Base-by-base conservation (phyloP, 2,888 invertebrate genomes). In the Tetranychus piercei region DNA sequence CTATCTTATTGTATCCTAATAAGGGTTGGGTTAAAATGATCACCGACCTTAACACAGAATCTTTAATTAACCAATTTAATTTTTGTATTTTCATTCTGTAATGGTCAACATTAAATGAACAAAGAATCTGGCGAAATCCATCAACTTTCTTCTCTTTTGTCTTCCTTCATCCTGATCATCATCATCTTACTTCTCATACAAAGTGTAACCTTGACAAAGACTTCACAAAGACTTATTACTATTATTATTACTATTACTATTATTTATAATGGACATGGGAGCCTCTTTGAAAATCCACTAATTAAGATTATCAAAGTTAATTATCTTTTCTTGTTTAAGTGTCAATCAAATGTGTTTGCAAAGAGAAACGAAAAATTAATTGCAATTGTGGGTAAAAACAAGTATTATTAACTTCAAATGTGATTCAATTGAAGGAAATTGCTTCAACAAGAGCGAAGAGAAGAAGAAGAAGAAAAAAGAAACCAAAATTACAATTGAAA, bases 301-400 rank as follows among this genome's bases (percentile, higher is more conserved):
- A 55, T 55, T 55, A 55, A 55, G 55, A 55, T 55, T 55, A 55
- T 55, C 55, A 55, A 55, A 55, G 55, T 55, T 55, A 55, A 55
- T 55, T 55, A 55, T 55, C 55, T 55, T 55, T 55, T 55, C 55
- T 55, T 55, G 55, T 55, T 55, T 55, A 15, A 55, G 55, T 55
- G 55, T 55, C 55, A 55, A 55, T 55, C 55, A 55, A 55, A 55
- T 5, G 55, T 15, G 55, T 15, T 15, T 9, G 15, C 9, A 15
- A 55, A 55, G 15, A 55, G 15, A 55, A 55, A 55, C 9, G 55
- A 6, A 55, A 55, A 55, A 55, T 55, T 55, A 55, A 55, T 55
- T 55, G 55, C 15, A 55, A 55, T 55, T 55, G 55, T 55, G 9
- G 55, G 55, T 55, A 55, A 55, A 55, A 15, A 55, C 11, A 55